Conservation (phyloP, 2,888 invertebrate genomes). For the Brachynemurus nebulosus region DNA sequence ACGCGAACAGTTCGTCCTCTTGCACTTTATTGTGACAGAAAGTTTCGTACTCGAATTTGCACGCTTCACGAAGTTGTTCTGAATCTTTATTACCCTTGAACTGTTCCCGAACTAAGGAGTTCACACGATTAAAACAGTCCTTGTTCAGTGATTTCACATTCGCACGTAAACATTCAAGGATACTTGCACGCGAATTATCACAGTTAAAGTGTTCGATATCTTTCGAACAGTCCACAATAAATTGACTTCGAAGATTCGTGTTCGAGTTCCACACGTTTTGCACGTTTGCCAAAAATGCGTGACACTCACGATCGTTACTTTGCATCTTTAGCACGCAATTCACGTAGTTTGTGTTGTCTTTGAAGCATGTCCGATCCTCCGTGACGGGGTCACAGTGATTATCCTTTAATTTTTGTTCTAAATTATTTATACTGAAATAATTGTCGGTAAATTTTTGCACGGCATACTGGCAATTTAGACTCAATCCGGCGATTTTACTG, state of each 20-base stretch:
- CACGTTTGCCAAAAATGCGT: not conserved
- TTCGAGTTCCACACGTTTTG: not conserved
- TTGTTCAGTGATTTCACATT: not conserved
- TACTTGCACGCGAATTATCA: not conserved
- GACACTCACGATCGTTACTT: not conserved
- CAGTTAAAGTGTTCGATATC: not conserved
- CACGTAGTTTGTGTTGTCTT: not conserved
- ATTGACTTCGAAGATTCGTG: not conserved
- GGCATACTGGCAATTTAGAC: not conserved
- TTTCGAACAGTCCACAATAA: not conserved
- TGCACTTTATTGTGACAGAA: not conserved
- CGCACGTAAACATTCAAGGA: not conserved
- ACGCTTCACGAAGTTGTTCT: not conserved
- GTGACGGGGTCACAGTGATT: not conserved
- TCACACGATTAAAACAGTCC: not conserved
- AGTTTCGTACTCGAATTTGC: not conserved
- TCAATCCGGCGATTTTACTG: not conserved
- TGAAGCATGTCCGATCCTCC: not conserved
- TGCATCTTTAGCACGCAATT: not conserved
- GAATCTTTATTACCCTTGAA: constrained; percentile 1
- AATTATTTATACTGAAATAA: not conserved
- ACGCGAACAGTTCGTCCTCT: not conserved
- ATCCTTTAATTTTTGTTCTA: not conserved
- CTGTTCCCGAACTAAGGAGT: not conserved
- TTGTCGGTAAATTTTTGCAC: not conserved